These are phyloP conservation scores for Epicauta chinensis DNA, from an alignment of 1,140 invertebrate genomes.

Conservation along the genomic window DNA sequence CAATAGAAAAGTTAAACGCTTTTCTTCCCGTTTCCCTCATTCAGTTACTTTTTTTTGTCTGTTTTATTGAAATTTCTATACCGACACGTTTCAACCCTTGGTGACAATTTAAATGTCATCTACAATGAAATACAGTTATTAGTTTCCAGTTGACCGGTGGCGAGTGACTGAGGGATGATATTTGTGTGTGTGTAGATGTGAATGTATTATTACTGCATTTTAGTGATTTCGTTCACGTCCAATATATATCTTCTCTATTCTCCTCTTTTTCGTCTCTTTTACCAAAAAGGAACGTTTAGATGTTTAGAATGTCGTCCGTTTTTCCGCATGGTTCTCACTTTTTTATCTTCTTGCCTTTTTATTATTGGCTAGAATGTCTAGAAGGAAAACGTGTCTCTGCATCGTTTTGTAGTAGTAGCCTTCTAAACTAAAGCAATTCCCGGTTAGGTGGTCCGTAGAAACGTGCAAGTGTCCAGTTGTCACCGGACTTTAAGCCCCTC, in stretches of 20 bases:
- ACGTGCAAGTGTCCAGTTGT: constrained; percentile 31
- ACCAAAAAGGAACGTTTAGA: neutral
- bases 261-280: neutral
- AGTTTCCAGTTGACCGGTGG: constrained; percentile 29
- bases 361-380: constrained; percentile 4
- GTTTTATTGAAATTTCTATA: constrained; percentile 3
- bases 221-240: constrained; percentile 19
- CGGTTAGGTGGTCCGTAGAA: constrained; percentile 22
- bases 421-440: constrained; percentile 15
- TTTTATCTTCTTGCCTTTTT: too few relatives aligned
- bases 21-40: too few relatives aligned
- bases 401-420: too few relatives aligned
- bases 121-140: constrained; percentile 21
- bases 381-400: constrained; percentile 6
- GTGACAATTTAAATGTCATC: neutral
- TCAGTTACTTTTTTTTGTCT: neutral
- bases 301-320: neutral
- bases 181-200: too few relatives aligned
- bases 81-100: too few relatives aligned
- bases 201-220: constrained; percentile 29
- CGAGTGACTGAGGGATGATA: too few relatives aligned
- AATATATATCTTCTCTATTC: constrained; percentile 6
- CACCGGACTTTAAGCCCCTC: constrained; percentile 18
- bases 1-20: constrained; percentile 5
- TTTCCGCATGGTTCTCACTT: neutral